Conservation (phyloP, 1,140 invertebrate species). For the Coenobita brevimanus region DNA sequence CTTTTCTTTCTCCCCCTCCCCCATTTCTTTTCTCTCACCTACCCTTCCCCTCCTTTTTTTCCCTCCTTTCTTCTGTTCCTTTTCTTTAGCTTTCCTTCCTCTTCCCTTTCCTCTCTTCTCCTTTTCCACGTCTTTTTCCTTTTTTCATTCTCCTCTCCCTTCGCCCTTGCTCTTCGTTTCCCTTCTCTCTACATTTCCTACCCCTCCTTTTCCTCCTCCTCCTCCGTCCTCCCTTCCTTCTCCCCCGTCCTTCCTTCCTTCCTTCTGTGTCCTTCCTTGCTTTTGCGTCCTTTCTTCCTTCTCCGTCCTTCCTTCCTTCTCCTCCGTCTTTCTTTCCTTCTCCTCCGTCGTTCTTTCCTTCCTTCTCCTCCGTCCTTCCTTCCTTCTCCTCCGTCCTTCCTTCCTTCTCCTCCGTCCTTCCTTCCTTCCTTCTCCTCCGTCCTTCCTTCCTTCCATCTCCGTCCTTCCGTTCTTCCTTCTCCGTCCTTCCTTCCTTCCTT, state of each 20-base stretch:
- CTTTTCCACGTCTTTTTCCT: too few species aligned
- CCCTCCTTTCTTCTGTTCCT: too few species aligned
- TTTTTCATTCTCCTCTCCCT: too few species aligned
- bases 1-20: not conserved
- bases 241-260: not conserved
- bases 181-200: not conserved
- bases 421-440: not conserved
- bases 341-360: not conserved
- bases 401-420: not conserved
- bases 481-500: too few species aligned
- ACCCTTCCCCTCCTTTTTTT: too few species aligned
- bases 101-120: too few species aligned
- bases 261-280: not conserved
- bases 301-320: not conserved
- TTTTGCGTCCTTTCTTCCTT: not conserved
- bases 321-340: not conserved
- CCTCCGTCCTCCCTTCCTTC: not conserved
- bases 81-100: too few species aligned
- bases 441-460: too few species aligned
- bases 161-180: too few species aligned
- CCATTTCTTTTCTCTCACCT: not conserved
- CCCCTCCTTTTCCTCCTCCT: not conserved
- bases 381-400: not conserved
- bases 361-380: not conserved
- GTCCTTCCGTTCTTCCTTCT: too few species aligned